A percentile compares a stretch with the other conserved stretches of the same genome.
phyloP scores from a whole-genome alignment of 2,888 invertebrate species.

The Sphinx pinastri region DNA sequence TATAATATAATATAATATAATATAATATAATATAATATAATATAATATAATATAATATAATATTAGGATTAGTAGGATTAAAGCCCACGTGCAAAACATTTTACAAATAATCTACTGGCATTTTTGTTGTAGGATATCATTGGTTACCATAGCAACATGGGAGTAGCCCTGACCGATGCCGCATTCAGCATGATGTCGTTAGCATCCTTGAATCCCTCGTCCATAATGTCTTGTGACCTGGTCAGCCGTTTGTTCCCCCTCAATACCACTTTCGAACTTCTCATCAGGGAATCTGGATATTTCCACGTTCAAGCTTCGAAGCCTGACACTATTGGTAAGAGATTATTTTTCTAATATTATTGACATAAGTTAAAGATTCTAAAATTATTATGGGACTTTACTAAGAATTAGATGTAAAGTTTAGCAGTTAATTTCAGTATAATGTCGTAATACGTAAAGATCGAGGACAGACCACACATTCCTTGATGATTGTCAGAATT shows the following conservation, averaged over 20 bases:
- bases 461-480: no score
- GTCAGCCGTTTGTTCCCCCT: slow-evolving; percentile 36
- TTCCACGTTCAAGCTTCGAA: slow-evolving; percentile 38
- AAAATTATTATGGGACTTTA: no score
- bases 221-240: slow-evolving; percentile 24
- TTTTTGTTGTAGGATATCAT: slow-evolving; percentile 32
- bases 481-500: no score
- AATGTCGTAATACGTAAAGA: no score
- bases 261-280: not conserved
- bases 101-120: not conserved
- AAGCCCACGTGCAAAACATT: not conserved
- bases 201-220: slow-evolving; percentile 31
- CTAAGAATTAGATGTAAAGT: no score
- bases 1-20: no score
- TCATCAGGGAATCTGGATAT: slow-evolving; percentile 33
- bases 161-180: slow-evolving; percentile 10
- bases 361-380: no score
- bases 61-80: no score
- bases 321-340: slow-evolving; percentile 40
- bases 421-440: no score
- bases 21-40: no score
- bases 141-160: slow-evolving; percentile 37
- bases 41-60: no score
- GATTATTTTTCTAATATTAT: no score
- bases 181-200: slow-evolving; percentile 14